These are phyloP conservation scores for Lasioglossum leucozonium DNA, from an alignment of 2,888 invertebrate genomes.

Conservation along the genomic window DNA sequence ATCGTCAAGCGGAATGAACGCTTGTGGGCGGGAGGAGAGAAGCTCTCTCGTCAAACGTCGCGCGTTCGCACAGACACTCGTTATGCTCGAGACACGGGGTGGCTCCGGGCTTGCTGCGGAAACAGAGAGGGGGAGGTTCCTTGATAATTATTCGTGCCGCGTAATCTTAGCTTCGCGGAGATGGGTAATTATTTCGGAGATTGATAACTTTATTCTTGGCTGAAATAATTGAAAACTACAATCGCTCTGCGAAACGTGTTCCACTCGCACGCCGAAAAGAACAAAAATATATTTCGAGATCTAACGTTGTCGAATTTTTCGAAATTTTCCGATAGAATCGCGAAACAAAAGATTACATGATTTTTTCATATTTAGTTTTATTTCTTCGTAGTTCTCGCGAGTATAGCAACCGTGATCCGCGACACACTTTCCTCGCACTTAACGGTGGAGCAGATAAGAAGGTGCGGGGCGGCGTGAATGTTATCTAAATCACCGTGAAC, in stretches of 20 bases:
- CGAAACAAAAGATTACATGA: neutral
- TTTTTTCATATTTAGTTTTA: neutral
- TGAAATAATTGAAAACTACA: neutral
- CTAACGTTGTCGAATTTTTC: neutral
- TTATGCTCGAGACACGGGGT: conserved; percentile 54
- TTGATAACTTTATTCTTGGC: conserved; percentile 7
- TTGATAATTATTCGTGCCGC: neutral
- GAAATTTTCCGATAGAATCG: neutral
- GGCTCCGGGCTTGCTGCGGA: conserved; percentile 13
- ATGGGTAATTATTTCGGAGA: neutral
- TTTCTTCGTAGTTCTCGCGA: neutral
- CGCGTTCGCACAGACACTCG: conserved; percentile 56
- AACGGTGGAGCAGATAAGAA: neutral
- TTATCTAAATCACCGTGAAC: conserved; percentile 2
- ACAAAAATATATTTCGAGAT: no score
- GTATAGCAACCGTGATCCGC: neutral
- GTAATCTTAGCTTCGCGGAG: neutral
- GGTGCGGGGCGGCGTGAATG: neutral
- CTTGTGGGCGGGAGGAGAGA: neutral
- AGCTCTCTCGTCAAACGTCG: conserved; percentile 57
- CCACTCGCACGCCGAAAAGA: neutral
- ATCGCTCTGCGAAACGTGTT: no score
- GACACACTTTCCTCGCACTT: neutral
- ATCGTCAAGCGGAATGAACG: neutral
- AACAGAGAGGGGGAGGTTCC: neutral